A percentile compares a stretch with the other conserved stretches of the same genome.
Evolutionary conservation across 2,113 vertebrate species (phyloP).

Genomic region (Bufo gargarizans): DNA sequence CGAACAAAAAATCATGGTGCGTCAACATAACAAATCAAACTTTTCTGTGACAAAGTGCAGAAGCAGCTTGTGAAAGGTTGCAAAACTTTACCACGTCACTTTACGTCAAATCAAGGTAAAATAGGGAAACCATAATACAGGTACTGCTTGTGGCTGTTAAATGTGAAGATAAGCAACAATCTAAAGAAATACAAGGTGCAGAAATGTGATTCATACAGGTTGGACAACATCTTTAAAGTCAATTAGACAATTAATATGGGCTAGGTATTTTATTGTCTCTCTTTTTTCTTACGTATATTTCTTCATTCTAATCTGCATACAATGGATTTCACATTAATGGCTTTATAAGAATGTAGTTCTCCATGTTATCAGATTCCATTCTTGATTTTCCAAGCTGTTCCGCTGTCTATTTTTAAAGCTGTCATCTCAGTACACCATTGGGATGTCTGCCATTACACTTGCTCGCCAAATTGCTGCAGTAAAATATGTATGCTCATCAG

Average conservation of each 20-base stretch:
- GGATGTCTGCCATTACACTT: neutral
- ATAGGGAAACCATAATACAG: too few species aligned
- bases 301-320: slow-evolving; percentile 1
- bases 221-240: neutral
- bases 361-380: neutral
- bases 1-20: too few species aligned
- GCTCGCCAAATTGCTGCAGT: neutral
- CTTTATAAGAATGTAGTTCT: neutral
- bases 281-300: neutral
- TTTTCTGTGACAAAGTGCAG: too few species aligned
- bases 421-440: neutral
- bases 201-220: too few species aligned
- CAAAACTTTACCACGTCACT: too few species aligned
- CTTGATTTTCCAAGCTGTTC: neutral
- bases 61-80: too few species aligned
- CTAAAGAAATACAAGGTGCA: too few species aligned
- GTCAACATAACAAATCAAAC: too few species aligned
- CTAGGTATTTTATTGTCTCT: neutral
- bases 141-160: too few species aligned
- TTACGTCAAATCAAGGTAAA: too few species aligned
- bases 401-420: neutral
- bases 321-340: neutral
- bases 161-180: too few species aligned
- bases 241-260: neutral
- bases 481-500: neutral